phyloP scores from a whole-genome alignment of 2,113 vertebrate genomes.

The Tragelaphus buxtoni region DNA sequence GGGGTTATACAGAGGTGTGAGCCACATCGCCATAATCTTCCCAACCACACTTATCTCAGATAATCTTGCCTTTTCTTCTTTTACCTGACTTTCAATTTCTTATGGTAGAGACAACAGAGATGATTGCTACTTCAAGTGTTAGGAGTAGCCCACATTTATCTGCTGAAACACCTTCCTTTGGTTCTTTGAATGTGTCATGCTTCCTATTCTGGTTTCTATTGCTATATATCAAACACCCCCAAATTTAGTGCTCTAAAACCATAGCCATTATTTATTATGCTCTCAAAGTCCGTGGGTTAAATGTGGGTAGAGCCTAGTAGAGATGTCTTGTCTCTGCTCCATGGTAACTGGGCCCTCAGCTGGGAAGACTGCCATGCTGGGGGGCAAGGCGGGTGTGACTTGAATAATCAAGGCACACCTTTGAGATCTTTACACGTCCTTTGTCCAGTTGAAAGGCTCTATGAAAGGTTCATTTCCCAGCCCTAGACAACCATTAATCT shows the following conservation, averaged over 20 bases:
- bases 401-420: not conserved
- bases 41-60: not conserved
- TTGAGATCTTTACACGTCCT: not conserved
- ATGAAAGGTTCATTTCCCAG: not conserved
- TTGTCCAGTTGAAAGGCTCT: not conserved
- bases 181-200: not conserved
- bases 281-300: not conserved
- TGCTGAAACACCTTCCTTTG: not conserved
- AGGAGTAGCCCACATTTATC: not conserved
- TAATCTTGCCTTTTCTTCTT: not conserved
- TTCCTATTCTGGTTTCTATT: slow-evolving; percentile 16
- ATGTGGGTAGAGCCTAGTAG: not conserved
- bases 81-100: not conserved
- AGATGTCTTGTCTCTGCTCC: not conserved
- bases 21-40: not conserved
- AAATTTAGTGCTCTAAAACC: not conserved
- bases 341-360: not conserved
- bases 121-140: not conserved
- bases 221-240: not conserved
- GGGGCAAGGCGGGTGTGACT: not conserved
- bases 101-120: not conserved
- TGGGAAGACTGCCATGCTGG: not conserved
- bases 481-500: not conserved
- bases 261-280: not conserved
- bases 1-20: not conserved